Evolutionary conservation across 2,113 vertebrate genomes (phyloP).

Genomic region (Pygoscelis antarcticus): DNA sequence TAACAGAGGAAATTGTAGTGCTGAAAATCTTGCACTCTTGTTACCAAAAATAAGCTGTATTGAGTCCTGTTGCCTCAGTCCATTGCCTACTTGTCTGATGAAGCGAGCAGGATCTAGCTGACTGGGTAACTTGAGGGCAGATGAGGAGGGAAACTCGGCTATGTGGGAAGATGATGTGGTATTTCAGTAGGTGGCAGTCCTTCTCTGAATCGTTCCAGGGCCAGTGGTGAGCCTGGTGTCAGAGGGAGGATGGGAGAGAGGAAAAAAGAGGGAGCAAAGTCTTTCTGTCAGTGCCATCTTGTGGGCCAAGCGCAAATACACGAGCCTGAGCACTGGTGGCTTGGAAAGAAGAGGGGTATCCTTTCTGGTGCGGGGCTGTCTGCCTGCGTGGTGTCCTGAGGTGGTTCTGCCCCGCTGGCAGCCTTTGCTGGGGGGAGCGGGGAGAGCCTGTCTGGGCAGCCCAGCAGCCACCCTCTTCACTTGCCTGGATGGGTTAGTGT

Average conservation of each 20-base stretch:
- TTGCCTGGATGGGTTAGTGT: not conserved
- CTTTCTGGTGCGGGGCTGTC: no score
- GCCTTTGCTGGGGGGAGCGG: not conserved
- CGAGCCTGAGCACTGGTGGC: not conserved
- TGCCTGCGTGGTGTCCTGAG: rapidly evolving
- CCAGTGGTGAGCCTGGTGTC: not conserved
- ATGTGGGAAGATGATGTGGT: not conserved
- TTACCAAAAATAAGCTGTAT: not conserved
- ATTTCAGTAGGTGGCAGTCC: constrained; percentile 38
- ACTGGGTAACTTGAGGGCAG: not conserved
- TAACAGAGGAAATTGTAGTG: not conserved
- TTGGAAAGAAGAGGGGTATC: not conserved
- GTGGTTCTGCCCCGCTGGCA: not conserved
- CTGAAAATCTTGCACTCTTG: not conserved
- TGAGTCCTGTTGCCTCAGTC: not conserved
- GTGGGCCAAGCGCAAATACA: not conserved
- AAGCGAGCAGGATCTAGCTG: not conserved
- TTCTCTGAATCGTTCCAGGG: not conserved
- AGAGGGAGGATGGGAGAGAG: not conserved
- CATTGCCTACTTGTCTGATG: rapidly evolving
- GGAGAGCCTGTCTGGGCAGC: not conserved
- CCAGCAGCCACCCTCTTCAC: not conserved
- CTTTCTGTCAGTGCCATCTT: constrained; percentile 27
- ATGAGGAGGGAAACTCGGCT: not conserved
- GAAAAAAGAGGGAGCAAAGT: not conserved